Base-by-base conservation (phyloP, 2,797 vertebrate species). In the Artibeus jamaicensis region DNA sequence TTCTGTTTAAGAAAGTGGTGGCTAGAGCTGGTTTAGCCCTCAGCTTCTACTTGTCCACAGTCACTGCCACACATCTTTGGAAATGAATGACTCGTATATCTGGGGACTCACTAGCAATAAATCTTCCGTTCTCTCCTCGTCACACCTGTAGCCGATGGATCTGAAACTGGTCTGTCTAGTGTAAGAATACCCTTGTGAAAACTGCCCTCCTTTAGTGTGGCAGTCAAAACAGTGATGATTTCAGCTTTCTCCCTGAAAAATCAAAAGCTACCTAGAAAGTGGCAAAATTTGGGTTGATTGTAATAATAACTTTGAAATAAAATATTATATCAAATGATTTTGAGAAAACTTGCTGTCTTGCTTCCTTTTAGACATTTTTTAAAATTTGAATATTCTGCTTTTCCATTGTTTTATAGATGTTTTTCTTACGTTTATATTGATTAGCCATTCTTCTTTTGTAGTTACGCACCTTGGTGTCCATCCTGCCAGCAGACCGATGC, bases 401-500 rank as follows among this genome's bases (percentile, higher is more conserved):
- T 6, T 86, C 44, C 81, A 3, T 39, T 87, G 24, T 84, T 94
- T 59, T 73, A 48, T 34, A 82, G 42, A 15, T 77, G 62, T 55
- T 82, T 83, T 89, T 37, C 21, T 18, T 37, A 14, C 91, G 26
- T 85, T 91, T 91, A 50, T 93, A 18, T n/a, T 96, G 68, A 42
- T 57, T 70, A 73, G 70, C 34, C 79, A 1, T 97, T 95, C 8
- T 78, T 89, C 50, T 93, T 87, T 86, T 92, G 9, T 46, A 99
- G 99, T 95, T 99, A 99, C 57, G 99, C 99, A 34, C 99, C 99
- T 0, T 99, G 99, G 99, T 99, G 99, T 95, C 98, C 99, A 39
- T 99, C 99, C 5, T 99, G 99, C 59, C 99, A 99, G 92, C 99
- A 99, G 97, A 98, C 99, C 42, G 98, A 99, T 93, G 86, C 95